Evolutionary conservation across 2,888 invertebrate species (phyloP).

Genomic region (Eutolmus rufibarbis): DNA sequence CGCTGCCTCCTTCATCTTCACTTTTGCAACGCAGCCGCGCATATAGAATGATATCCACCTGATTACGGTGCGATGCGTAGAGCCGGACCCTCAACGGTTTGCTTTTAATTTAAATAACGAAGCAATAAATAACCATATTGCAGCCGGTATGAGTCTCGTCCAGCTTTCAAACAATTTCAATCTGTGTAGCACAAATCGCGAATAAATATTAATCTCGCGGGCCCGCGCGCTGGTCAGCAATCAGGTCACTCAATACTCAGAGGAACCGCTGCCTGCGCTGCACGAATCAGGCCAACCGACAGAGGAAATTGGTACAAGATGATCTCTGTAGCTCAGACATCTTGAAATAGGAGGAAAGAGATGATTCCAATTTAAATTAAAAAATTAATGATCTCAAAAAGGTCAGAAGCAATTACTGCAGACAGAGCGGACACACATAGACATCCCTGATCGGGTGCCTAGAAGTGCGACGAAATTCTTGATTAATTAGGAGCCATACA

Average conservation of each 20-base stretch:
- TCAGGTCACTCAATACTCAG: constrained; percentile 31
- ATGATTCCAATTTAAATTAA: constrained; percentile 38
- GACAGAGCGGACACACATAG: neutral
- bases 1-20: neutral
- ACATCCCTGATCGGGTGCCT: neutral
- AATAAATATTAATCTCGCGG: constrained; percentile 40
- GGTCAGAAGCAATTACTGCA: neutral
- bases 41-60: constrained; percentile 30
- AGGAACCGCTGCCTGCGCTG: constrained; percentile 1
- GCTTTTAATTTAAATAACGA: constrained; percentile 46
- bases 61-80: constrained; percentile 15
- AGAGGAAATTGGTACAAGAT: constrained; percentile 37
- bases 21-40: neutral
- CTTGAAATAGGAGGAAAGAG: constrained; percentile 7
- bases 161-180: constrained; percentile 38
- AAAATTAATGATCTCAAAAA: constrained; percentile 20
- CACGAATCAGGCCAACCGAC: constrained; percentile 8
- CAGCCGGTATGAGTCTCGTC: constrained; percentile 27
- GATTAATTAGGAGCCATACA: neutral
- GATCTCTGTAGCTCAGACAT: constrained; percentile 13
- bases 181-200: constrained; percentile 28
- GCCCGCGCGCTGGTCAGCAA: constrained; percentile 15
- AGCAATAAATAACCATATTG: constrained; percentile 45
- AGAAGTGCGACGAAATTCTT: neutral
- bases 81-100: constrained; percentile 30